phyloP scores from a whole-genome alignment of 1,140 invertebrate genomes.

The Drosophila mauritiana region DNA sequence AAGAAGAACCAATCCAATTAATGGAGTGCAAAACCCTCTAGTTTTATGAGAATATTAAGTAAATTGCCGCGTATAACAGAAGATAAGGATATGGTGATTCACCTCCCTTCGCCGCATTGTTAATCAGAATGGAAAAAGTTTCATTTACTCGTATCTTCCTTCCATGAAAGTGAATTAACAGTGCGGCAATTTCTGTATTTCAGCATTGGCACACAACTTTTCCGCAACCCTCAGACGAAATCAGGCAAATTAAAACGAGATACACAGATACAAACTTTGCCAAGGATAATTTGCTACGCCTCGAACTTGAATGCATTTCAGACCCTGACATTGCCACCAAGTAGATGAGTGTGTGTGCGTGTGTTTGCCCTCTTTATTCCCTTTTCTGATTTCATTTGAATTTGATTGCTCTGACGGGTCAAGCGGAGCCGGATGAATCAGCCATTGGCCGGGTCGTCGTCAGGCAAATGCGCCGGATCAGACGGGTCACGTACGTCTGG shows the following conservation, averaged over 20 bases:
- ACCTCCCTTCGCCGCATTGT: background rate
- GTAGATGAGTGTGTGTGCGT: background rate
- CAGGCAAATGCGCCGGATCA: background rate
- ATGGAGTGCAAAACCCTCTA: background rate
- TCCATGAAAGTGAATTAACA: conserved; percentile 17
- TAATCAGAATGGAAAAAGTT: conserved; percentile 44
- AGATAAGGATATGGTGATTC: conserved; percentile 10
- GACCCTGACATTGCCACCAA: conserved; percentile 29
- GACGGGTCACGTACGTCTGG: conserved; percentile 54
- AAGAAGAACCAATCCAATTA: conserved; percentile 2
- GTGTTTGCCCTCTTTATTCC: background rate
- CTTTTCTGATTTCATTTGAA: conserved; percentile 57
- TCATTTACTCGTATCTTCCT: conserved; percentile 15
- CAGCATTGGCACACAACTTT: conserved; percentile 1
- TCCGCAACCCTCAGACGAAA: conserved; percentile 11
- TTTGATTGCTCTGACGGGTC: conserved; percentile 49
- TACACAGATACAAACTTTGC: conserved; percentile 12
- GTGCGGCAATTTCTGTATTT: conserved; percentile 3
- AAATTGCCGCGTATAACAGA: background rate
- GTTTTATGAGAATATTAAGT: conserved; percentile 6
- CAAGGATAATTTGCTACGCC: conserved; percentile 35
- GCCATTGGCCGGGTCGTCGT: background rate
- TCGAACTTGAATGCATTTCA: conserved; percentile 46
- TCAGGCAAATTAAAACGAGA: conserved; percentile 36
- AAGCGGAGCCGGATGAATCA: conserved; percentile 10